Base-by-base conservation (phyloP, 2,888 invertebrate species). In the Griposia aprilina region DNA sequence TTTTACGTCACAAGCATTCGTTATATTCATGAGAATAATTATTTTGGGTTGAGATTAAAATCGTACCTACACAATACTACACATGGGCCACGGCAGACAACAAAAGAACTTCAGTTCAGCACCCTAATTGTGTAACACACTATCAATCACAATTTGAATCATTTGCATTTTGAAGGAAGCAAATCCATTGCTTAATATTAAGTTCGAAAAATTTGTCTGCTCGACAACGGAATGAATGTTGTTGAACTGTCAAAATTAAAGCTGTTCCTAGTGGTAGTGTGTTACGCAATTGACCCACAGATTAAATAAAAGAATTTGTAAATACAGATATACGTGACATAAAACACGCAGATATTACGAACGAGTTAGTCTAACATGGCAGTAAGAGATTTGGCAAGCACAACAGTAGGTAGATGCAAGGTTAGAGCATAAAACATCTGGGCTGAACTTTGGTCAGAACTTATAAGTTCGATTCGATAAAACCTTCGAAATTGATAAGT, bases 61-160 rank as follows among this genome's bases (percentile, higher is more conserved):
- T 63, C 11, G 2, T 30, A 48, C 1, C 6, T 68, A 30, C 50
- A 36, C 26, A n/a, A n/a, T 57, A 36, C 30, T 36, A 36, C 30
- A 36, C 30, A 36, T 41, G 41, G 41, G 57, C n/a, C 1, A 48
- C 2, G 1, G 3, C 13, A 55, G 23, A 55, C n/a, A 65, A 66
- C 50, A 75, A 66, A 79, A 2, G 30, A 75, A 15, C 20, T 26
- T 26, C 23, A 41, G 26, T 65, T 45, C 65, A 36, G 30, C 30
- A 36, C 30, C 30, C 30, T 36, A 36, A 36, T 3, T 36, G 30
- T 3, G 30, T 36, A 36, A 36, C 30, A 36, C 30, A 36, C 30
- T 36, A 36, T 36, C 30, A 36, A 36, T 36, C 30, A 36, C 30
- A 36, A 36, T 36, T 3, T 36, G 30, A 36, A 36, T 1, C 30